phyloP scores from a whole-genome alignment of 2,888 invertebrate genomes.

The Biston stratarius region DNA sequence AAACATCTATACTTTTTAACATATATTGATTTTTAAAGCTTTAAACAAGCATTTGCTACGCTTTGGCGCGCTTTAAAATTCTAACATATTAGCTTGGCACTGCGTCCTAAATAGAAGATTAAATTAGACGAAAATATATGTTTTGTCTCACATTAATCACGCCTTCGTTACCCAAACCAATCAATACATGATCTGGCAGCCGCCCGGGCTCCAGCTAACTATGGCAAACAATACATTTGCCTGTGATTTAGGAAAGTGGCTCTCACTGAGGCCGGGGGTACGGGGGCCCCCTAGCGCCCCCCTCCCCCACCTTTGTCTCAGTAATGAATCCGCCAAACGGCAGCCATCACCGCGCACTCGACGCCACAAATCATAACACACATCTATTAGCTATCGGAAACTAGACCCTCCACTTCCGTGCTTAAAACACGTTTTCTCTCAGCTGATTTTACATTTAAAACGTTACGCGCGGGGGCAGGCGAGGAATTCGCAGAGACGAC shows the following conservation, averaged over 20 bases:
- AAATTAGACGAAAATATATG: not conserved
- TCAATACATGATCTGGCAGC: constrained; percentile 33
- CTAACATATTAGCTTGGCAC: too few species aligned
- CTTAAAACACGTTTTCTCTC: constrained; percentile 37
- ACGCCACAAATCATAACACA: constrained; percentile 72
- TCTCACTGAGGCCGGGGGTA: constrained; percentile 46
- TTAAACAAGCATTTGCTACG: too few species aligned
- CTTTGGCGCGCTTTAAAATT: too few species aligned
- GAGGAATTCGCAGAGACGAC: constrained; percentile 71
- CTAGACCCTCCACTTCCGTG: constrained; percentile 53
- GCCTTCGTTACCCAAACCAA: constrained; percentile 29
- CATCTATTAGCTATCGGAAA: constrained; percentile 63
- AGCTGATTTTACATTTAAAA: not conserved
- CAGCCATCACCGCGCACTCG: constrained; percentile 71
- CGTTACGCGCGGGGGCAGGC: not conserved
- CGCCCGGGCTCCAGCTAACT: constrained; percentile 45
- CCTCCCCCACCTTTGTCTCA: constrained; percentile 75
- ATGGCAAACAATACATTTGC: constrained; percentile 72
- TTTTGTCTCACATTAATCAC: constrained; percentile 19
- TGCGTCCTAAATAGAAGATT: too few species aligned
- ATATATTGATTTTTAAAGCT: too few species aligned
- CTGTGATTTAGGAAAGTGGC: constrained; percentile 84
- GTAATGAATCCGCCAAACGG: constrained; percentile 85
- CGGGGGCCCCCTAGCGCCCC: constrained; percentile 47
- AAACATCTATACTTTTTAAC: too few species aligned